These are phyloP conservation scores for Aphis craccivora DNA, from an alignment of 1,140 invertebrate genomes.

Conservation along the genomic window DNA sequence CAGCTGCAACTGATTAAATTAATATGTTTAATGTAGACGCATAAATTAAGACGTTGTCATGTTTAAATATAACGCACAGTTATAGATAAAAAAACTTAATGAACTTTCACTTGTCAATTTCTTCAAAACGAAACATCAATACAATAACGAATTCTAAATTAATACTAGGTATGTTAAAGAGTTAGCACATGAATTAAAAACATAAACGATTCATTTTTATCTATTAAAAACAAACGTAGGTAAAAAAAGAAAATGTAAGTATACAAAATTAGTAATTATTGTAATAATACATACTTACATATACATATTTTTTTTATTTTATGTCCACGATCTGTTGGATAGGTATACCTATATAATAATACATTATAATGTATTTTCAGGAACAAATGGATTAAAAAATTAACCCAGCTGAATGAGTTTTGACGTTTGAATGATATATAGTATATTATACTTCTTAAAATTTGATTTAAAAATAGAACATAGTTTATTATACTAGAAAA, in stretches of 20 bases:
- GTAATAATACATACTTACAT: neutral
- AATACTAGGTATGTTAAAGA: neutral
- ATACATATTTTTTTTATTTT: neutral
- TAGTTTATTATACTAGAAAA: neutral
- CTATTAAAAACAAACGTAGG: neutral
- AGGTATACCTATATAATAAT: no score
- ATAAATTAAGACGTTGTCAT: neutral
- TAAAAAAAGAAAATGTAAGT: neutral
- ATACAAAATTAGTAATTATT: neutral
- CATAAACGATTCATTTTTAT: neutral
- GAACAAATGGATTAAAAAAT: no score
- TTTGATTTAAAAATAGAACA: no score
- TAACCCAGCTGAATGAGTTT: no score
- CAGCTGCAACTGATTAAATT: neutral
- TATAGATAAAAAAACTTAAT: neutral
- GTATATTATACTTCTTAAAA: no score
- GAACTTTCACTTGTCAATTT: neutral
- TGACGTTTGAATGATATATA: no score
- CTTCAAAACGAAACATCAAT: neutral
- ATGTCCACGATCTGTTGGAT: no score
- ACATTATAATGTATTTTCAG: neutral
- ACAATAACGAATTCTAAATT: neutral
- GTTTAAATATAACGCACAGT: neutral
- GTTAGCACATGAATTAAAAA: neutral
- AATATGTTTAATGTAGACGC: neutral